Conservation (phyloP, 1,140 invertebrate genomes). For the Mya arenaria region DNA sequence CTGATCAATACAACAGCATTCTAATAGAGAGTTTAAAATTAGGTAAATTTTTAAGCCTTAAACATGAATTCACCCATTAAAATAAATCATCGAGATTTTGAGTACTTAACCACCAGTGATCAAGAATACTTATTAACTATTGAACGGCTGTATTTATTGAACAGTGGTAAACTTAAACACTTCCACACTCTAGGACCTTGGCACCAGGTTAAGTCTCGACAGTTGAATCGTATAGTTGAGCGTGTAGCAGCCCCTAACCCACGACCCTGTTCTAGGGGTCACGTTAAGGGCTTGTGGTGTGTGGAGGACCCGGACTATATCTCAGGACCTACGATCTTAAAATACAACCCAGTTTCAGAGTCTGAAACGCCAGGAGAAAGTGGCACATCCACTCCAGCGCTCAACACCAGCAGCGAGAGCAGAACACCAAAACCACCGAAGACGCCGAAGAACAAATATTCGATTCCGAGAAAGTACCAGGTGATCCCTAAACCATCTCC, state of each 20-base stretch:
- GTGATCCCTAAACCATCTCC: conserved; percentile 51
- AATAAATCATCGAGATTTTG: conserved; percentile 45
- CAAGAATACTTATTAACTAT: conserved; percentile 49
- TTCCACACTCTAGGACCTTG: conserved; percentile 52
- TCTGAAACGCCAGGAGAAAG: neutral
- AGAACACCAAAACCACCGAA: conserved; percentile 17
- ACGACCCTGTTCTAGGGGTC: conserved; percentile 49
- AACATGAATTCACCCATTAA: conserved; percentile 44
- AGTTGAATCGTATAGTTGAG: conserved; percentile 40
- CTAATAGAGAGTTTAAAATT: too few relatives aligned
- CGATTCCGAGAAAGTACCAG: conserved; percentile 47
- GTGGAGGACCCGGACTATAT: conserved; percentile 52
- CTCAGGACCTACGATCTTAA: conserved; percentile 47
- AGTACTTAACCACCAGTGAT: conserved; percentile 52
- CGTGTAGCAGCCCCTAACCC: conserved; percentile 43
- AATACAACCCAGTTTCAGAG: conserved; percentile 8
- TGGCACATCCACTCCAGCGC: neutral
- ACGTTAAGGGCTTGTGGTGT: conserved; percentile 51
- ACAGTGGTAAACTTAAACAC: conserved; percentile 51
- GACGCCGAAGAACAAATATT: conserved; percentile 44
- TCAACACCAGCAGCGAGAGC: neutral
- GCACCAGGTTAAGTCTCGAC: conserved; percentile 41
- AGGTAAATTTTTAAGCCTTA: too few relatives aligned
- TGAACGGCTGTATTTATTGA: conserved; percentile 44
- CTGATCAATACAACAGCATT: too few relatives aligned